Conservation (phyloP, 2,797 vertebrate genomes). For the Gymnoscopelus microlampas region DNA sequence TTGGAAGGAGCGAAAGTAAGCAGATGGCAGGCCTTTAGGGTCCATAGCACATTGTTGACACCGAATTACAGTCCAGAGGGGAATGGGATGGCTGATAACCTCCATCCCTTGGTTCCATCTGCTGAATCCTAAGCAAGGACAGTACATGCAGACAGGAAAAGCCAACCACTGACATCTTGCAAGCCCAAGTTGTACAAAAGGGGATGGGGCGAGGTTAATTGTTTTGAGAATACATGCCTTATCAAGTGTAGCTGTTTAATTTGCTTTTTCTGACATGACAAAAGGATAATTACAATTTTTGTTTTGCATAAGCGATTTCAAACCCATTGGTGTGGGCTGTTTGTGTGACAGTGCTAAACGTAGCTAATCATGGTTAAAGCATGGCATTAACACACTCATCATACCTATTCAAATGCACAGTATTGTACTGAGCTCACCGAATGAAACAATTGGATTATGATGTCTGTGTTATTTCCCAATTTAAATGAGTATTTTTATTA, state of each 20-base stretch:
- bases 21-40: slow-evolving; percentile 86
- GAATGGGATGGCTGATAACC: slow-evolving; percentile 83
- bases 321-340: background rate
- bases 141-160: slow-evolving; percentile 71
- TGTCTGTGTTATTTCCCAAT: background rate
- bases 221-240: slow-evolving; percentile 10
- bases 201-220: slow-evolving; percentile 29
- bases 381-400: background rate
- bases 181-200: slow-evolving; percentile 53
- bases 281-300: background rate
- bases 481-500: slow-evolving; percentile 8
- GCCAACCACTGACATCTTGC: slow-evolving; percentile 58
- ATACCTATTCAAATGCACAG: background rate
- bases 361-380: background rate
- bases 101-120: slow-evolving; percentile 84
- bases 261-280: background rate
- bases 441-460: background rate
- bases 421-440: background rate
- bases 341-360: background rate
- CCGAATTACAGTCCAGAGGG: slow-evolving; percentile 84
- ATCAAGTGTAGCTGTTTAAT: slow-evolving; percentile 17
- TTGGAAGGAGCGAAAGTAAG: slow-evolving; percentile 78
- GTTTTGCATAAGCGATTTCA: background rate
- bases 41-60: slow-evolving; percentile 83
- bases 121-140: slow-evolving; percentile 84